phyloP scores from a whole-genome alignment of 2,888 invertebrate genomes.

The Sinhomidia bicolor region DNA sequence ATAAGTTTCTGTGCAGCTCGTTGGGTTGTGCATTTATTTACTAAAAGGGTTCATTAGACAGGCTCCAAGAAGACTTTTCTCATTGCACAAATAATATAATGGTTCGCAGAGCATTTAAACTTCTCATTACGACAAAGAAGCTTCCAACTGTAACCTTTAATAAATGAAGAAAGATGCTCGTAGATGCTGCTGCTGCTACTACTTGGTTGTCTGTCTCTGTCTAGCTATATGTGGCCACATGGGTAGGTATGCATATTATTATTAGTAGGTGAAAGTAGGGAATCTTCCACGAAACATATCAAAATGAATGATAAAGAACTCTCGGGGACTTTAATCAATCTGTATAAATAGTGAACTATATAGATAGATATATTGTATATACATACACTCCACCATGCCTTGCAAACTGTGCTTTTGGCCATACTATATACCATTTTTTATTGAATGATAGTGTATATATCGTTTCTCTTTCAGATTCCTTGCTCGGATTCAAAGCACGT shows the following conservation, averaged over 20 bases:
- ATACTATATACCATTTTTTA: too few species aligned
- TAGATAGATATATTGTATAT: not conserved
- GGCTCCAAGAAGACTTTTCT: not conserved
- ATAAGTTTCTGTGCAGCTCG: too few species aligned
- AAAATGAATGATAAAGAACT: constrained; percentile 37
- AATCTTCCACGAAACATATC: not conserved
- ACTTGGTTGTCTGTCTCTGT: too few species aligned
- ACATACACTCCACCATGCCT: too few species aligned
- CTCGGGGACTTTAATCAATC: constrained; percentile 41
- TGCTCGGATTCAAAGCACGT: constrained; percentile 62
- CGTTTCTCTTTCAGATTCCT: constrained; percentile 22
- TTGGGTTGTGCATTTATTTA: too few species aligned
- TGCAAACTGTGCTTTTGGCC: too few species aligned
- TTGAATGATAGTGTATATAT: not conserved
- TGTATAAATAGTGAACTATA: not conserved
- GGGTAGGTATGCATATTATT: too few species aligned
- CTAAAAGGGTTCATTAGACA: too few species aligned
- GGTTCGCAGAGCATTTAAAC: constrained; percentile 26
- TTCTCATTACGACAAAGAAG: constrained; percentile 9
- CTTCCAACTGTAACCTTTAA: not conserved
- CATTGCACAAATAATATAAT: not conserved
- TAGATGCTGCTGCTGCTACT: not conserved
- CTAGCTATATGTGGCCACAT: too few species aligned
- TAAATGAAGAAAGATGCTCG: not conserved
- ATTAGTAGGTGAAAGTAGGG: too few species aligned